Percentiles rank a stretch among this genome's conserved stretches.
Conservation (phyloP, 2,113 vertebrate species). For the Chaetops frenatus region DNA sequence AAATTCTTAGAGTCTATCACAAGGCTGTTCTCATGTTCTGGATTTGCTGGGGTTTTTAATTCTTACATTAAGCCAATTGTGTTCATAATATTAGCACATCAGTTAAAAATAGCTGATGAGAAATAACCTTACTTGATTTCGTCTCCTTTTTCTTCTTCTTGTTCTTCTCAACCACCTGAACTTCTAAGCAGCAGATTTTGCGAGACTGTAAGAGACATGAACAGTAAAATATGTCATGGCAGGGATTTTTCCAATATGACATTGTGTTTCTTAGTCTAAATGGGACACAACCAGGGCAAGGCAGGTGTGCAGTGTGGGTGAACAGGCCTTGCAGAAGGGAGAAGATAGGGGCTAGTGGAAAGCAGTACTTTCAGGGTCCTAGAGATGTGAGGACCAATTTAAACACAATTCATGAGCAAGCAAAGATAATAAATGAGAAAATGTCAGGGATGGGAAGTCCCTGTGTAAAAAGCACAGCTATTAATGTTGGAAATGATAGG, state of each 20-base stretch:
- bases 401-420: neutral
- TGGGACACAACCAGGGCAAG: neutral
- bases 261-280: neutral
- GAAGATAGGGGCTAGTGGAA: neutral
- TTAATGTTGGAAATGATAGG: neutral
- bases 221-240: neutral
- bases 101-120: neutral
- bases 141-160: neutral
- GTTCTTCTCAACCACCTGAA: conserved; percentile 47
- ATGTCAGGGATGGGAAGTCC: neutral
- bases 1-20: neutral
- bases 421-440: neutral
- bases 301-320: neutral
- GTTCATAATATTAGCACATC: neutral
- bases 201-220: conserved; percentile 38
- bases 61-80: neutral
- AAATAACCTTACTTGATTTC: conserved; percentile 51
- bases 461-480: neutral
- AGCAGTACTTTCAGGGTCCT: neutral
- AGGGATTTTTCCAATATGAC: neutral
- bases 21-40: neutral
- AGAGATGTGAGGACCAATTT: neutral
- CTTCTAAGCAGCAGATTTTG: conserved; percentile 54
- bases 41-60: neutral
- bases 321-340: neutral